phyloP scores from a whole-genome alignment of 1,140 invertebrate species.

The Eufriesea mexicana region DNA sequence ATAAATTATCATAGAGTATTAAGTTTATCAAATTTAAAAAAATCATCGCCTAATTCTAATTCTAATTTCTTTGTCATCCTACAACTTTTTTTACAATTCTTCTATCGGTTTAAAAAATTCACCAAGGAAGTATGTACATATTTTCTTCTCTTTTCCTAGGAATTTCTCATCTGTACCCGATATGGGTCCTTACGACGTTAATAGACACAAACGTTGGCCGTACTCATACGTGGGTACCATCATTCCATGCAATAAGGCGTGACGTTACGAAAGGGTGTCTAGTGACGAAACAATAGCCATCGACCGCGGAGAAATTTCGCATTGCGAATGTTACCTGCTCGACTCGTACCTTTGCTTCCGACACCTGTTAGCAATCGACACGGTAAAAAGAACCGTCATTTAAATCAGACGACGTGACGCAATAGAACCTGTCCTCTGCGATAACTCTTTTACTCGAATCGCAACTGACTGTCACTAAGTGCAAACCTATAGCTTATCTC shows the following conservation, averaged over 20 bases:
- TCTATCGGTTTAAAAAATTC: background rate
- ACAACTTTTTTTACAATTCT: background rate
- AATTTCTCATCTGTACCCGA: background rate
- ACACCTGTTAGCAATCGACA: constrained; percentile 24
- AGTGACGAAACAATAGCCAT: constrained; percentile 61
- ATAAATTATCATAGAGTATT: too few relatives aligned
- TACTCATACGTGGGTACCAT: background rate
- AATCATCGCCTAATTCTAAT: too few relatives aligned
- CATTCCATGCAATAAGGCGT: constrained; percentile 51
- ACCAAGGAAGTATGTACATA: background rate
- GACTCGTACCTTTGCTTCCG: constrained; percentile 16
- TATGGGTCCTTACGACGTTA: background rate
- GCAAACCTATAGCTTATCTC: too few relatives aligned
- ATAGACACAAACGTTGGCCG: background rate
- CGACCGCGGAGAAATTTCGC: constrained; percentile 61
- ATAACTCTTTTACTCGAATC: too few relatives aligned
- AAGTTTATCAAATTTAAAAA: too few relatives aligned
- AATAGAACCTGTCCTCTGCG: background rate
- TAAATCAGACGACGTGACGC: background rate
- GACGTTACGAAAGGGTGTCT: constrained; percentile 59
- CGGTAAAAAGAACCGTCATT: background rate
- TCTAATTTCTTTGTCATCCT: too few relatives aligned
- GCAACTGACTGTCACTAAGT: too few relatives aligned
- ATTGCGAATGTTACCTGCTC: constrained; percentile 41
- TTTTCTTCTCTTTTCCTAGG: background rate